Base-by-base conservation (phyloP, 2,888 invertebrate species). In the Sphaerophoria rueppellii region DNA sequence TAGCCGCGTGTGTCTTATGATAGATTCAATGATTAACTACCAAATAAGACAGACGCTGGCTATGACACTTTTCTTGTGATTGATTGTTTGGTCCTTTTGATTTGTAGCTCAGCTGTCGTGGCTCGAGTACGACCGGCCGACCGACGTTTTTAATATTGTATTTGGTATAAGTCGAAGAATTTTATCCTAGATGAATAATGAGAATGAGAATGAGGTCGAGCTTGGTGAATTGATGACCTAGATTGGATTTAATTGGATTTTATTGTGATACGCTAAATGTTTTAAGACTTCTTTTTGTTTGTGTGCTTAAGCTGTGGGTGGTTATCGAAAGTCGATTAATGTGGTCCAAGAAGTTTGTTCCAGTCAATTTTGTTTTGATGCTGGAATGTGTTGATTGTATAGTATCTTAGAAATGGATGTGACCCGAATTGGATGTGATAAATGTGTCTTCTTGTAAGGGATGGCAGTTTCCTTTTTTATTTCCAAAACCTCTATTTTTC, bases 1-100 rank as follows among this genome's bases (percentile, higher is more conserved):
- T 93, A 94, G 94, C 94, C 94, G 94, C 94, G 94, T 94, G 94
- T 94, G 94, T 94, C 94, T 94, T 94, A 94, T 94, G 94, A 94
- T 94, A 94, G 91, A 89, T 89, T 88, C 85, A 86, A 87, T 92
- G 90, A 91, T 89, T 92, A 93, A 92, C 93, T 94, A 94, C 93
- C 94, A 93, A 89, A 93, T 94, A 94, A 93, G 93, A 93, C 94
- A 93, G 92, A 93, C 93, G 93, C 92, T 91, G 92, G 91, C 92
- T 92, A 90, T 89, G 89, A 91, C 91, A 90, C 88, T 88, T 86
- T 88, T 87, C 88, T 79, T 71, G 55, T 78, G 70, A 74, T 75
- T 74, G 71, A 81, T 76, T 73, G 74, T 67, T 55, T 60, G 50
- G 46, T n/a, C 12, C 32, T 14, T n/a, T 69, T 71, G 65, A 54